Evolutionary conservation across 2,797 vertebrate genomes (phyloP).

Genomic region (Chelon labrosus): DNA sequence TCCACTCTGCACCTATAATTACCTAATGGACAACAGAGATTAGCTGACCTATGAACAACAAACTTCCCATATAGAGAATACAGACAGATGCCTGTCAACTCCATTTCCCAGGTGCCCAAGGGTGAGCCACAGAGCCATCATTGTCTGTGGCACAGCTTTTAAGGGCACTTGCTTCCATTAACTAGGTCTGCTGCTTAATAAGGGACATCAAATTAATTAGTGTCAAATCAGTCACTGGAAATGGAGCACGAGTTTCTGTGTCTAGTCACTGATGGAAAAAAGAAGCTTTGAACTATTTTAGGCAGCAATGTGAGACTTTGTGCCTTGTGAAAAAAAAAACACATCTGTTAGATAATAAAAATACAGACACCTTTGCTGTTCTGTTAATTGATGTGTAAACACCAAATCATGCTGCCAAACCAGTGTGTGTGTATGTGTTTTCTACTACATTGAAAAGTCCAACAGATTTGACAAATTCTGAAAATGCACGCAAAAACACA

Average conservation of each 20-base stretch:
- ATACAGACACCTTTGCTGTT: slow-evolving; percentile 51
- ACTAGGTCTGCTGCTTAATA: slow-evolving; percentile 84
- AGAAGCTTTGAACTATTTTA: slow-evolving; percentile 65
- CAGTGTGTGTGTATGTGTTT: not conserved
- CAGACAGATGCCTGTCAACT: slow-evolving; percentile 58
- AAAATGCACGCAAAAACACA: slow-evolving; percentile 11
- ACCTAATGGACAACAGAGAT: slow-evolving; percentile 20
- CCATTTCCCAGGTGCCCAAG: slow-evolving; percentile 57
- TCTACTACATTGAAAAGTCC: slow-evolving; percentile 16
- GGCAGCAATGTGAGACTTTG: slow-evolving; percentile 65
- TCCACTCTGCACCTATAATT: not conserved
- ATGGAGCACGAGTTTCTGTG: slow-evolving; percentile 82
- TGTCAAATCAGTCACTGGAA: slow-evolving; percentile 81
- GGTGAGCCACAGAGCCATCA: slow-evolving; percentile 41
- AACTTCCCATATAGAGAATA: slow-evolving; percentile 15
- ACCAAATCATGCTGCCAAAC: slow-evolving; percentile 23
- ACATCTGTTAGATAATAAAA: slow-evolving; percentile 53
- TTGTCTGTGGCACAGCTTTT: slow-evolving; percentile 67
- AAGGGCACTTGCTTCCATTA: slow-evolving; percentile 75
- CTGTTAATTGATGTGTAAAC: slow-evolving; percentile 64
- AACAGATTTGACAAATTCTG: slow-evolving; percentile 15
- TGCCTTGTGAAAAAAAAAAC: slow-evolving; percentile 39
- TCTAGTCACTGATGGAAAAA: slow-evolving; percentile 78
- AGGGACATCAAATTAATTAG: slow-evolving; percentile 86
- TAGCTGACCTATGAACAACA: slow-evolving; percentile 17